Evolutionary conservation across 2,113 vertebrate genomes (phyloP).

Genomic region (Podiceps cristatus): DNA sequence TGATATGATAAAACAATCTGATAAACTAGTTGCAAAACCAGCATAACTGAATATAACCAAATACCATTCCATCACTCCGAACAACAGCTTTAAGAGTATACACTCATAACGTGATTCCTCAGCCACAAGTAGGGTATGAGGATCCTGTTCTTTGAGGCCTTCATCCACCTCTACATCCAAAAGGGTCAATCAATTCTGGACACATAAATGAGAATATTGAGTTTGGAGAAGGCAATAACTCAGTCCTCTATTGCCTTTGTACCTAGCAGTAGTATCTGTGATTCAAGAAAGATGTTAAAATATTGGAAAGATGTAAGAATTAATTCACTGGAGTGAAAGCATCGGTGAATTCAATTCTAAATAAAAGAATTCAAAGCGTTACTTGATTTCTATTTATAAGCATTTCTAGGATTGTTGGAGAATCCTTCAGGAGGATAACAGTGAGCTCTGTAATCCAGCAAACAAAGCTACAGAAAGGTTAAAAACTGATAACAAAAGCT

Average conservation of each 20-base stretch:
- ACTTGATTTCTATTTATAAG: background rate
- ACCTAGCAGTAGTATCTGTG: background rate
- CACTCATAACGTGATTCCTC: rapidly evolving
- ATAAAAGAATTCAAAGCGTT: background rate
- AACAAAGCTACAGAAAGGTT: background rate
- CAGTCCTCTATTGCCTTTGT: background rate
- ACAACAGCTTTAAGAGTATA: background rate
- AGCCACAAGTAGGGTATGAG: background rate
- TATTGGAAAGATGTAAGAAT: background rate
- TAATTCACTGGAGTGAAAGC: background rate
- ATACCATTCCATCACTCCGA: rapidly evolving
- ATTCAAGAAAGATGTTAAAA: background rate
- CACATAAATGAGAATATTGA: background rate
- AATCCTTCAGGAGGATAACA: background rate
- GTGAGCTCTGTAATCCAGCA: background rate
- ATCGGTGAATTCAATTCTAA: background rate
- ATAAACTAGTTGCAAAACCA: background rate
- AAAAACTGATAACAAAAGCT: background rate
- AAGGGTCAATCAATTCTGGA: background rate
- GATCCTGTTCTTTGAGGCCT: background rate
- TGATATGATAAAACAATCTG: background rate
- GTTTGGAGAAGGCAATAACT: background rate
- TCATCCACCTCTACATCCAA: background rate
- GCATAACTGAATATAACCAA: background rate
- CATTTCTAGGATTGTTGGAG: background rate